phyloP scores from a whole-genome alignment of 2,888 invertebrate genomes.

The Allolobophora icterica region DNA sequence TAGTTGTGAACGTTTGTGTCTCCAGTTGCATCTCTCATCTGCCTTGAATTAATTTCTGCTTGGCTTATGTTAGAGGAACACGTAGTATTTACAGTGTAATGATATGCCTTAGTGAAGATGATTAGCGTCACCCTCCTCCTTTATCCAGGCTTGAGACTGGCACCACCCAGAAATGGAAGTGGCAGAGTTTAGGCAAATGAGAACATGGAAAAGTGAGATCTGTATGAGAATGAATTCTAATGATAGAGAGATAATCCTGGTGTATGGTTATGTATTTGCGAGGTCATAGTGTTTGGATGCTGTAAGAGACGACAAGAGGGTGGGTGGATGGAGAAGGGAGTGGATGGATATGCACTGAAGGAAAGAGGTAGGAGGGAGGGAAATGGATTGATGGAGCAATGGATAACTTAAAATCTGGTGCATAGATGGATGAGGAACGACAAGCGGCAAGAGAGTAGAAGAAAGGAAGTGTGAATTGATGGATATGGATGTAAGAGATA shows the following conservation, averaged over 20 bases:
- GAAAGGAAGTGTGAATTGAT: too few species aligned
- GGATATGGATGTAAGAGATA: too few species aligned
- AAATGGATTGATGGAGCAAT: conserved; percentile 1
- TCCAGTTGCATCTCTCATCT: not conserved
- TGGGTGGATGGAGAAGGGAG: not conserved
- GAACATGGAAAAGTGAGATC: too few species aligned
- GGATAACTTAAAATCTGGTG: not conserved
- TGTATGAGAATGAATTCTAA: not conserved
- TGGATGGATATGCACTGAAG: not conserved
- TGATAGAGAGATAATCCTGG: not conserved
- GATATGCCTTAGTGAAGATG: too few species aligned
- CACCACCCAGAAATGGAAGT: too few species aligned
- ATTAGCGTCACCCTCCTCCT: too few species aligned
- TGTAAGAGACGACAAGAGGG: not conserved
- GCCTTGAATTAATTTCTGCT: not conserved
- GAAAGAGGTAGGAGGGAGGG: not conserved
- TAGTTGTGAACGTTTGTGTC: not conserved
- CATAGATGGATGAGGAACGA: not conserved
- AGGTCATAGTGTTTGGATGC: not conserved
- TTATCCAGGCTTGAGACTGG: too few species aligned
- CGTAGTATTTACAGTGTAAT: too few species aligned
- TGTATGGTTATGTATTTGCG: not conserved
- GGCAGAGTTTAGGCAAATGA: too few species aligned
- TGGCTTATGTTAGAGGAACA: not conserved
- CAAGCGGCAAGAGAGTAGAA: too few species aligned